These are phyloP conservation scores for Halictus rubicundus DNA, from an alignment of 1,140 invertebrate genomes.

Conservation along the genomic window DNA sequence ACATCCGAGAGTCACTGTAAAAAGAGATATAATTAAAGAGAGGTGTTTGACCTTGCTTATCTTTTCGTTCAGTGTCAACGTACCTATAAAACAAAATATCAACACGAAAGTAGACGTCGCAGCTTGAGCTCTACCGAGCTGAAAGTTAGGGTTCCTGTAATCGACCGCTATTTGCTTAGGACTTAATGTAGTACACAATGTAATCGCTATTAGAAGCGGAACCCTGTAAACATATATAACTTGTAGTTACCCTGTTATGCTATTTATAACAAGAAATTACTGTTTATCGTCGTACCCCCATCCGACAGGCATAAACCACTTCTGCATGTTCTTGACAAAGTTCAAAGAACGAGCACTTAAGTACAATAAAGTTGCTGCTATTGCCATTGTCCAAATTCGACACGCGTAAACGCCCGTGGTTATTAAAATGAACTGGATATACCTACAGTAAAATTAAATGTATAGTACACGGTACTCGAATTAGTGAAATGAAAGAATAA, in stretches of 20 bases:
- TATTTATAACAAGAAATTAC: slow-evolving; percentile 9
- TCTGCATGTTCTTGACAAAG: slow-evolving; percentile 88
- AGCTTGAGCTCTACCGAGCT: slow-evolving; percentile 88
- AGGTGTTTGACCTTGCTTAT: background rate
- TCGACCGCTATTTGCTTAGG: slow-evolving; percentile 74
- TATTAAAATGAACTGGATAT: slow-evolving; percentile 87
- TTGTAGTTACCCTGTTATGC: slow-evolving; percentile 27
- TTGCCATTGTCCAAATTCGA: slow-evolving; percentile 90
- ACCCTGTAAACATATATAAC: slow-evolving; percentile 74
- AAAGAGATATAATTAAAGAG: background rate
- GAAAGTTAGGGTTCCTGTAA: slow-evolving; percentile 89
- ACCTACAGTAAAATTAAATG: slow-evolving; percentile 72
- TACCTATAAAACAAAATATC: slow-evolving; percentile 86
- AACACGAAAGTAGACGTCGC: slow-evolving; percentile 85
- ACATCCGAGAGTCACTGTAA: slow-evolving; percentile 86
- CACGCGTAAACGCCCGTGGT: slow-evolving; percentile 88
- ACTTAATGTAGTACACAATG: slow-evolving; percentile 68
- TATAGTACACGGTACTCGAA: background rate
- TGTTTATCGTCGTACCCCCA: slow-evolving; percentile 85
- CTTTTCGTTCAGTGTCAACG: slow-evolving; percentile 46
- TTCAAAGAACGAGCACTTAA: slow-evolving; percentile 90
- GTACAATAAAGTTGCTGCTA: slow-evolving; percentile 90
- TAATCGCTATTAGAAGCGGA: slow-evolving; percentile 77
- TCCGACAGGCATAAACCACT: slow-evolving; percentile 86
- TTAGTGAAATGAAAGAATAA: background rate